Evolutionary conservation across 2,888 invertebrate genomes (phyloP).

Genomic region (Drosophila phalerata): DNA sequence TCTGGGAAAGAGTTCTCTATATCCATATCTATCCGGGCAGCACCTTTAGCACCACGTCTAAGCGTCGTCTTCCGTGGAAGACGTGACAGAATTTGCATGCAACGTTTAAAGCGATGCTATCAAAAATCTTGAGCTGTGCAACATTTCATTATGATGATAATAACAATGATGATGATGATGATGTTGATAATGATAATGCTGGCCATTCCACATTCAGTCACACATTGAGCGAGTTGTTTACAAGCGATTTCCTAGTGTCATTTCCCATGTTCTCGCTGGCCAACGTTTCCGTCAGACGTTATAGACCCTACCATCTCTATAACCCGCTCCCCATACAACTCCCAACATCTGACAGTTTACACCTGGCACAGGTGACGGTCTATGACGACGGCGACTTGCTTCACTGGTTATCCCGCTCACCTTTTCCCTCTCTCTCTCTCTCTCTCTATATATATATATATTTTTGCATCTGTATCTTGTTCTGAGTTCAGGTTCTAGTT

Average conservation of each 20-base stretch:
- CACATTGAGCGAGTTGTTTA: slow-evolving; percentile 59
- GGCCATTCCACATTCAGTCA: slow-evolving; percentile 26
- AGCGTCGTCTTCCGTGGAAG: slow-evolving; percentile 61
- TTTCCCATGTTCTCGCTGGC: slow-evolving; percentile 72
- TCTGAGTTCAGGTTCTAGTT: slow-evolving; percentile 44
- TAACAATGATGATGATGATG: slow-evolving; percentile 27
- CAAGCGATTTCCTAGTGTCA: slow-evolving; percentile 80
- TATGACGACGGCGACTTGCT: slow-evolving; percentile 70
- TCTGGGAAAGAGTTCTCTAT: slow-evolving; percentile 2
- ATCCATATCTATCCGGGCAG: slow-evolving; percentile 57
- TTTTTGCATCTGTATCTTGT: not conserved
- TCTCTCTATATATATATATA: not conserved
- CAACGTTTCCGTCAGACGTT: slow-evolving; percentile 66
- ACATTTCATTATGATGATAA: slow-evolving; percentile 17
- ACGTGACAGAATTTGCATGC: slow-evolving; percentile 75
- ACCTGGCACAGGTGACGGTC: slow-evolving; percentile 79
- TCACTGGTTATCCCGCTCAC: slow-evolving; percentile 64
- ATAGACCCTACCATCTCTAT: not conserved
- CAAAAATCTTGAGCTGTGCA: slow-evolving; percentile 33
- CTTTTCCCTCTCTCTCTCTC: not conserved
- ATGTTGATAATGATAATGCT: slow-evolving; percentile 24
- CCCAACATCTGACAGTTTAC: slow-evolving; percentile 77
- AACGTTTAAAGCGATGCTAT: slow-evolving; percentile 46
- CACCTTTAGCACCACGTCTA: slow-evolving; percentile 65
- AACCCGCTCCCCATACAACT: not conserved